phyloP scores from a whole-genome alignment of 2,888 invertebrate genomes.

The Chrysolina americana region DNA sequence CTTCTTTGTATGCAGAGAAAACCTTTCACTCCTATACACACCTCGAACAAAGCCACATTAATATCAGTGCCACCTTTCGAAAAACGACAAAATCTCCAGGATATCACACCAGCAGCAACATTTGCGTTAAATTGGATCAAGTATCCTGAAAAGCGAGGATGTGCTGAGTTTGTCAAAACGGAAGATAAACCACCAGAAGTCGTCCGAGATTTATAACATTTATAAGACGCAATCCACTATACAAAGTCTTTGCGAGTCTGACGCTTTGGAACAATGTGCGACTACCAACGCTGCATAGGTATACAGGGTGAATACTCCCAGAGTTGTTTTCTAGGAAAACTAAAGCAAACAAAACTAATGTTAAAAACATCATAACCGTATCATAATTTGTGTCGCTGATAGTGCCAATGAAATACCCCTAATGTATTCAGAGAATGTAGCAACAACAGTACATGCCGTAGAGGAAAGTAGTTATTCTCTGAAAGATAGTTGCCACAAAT shows the following conservation, averaged over 20 bases:
- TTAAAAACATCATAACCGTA: no score
- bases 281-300: slow-evolving; percentile 65
- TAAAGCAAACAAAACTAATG: no score
- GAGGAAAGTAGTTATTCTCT: no score
- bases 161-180: slow-evolving; percentile 67
- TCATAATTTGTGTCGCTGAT: no score
- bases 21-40: not conserved
- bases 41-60: slow-evolving; percentile 1
- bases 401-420: no score
- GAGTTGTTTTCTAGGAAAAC: not conserved
- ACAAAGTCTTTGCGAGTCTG: slow-evolving; percentile 65
- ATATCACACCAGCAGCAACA: slow-evolving; percentile 32
- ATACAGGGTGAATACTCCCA: slow-evolving; percentile 56
- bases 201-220: slow-evolving; percentile 67
- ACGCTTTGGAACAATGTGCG: slow-evolving; percentile 64
- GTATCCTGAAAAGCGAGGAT: slow-evolving; percentile 63
- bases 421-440: no score
- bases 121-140: slow-evolving; percentile 65
- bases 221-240: slow-evolving; percentile 69
- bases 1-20: not conserved
- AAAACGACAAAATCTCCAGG: slow-evolving; percentile 24
- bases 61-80: slow-evolving; percentile 20
- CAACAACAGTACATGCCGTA: no score
- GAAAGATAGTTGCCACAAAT: no score
- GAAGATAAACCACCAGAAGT: slow-evolving; percentile 65